Evolutionary conservation across 2,113 vertebrate species (phyloP).

Genomic region (Aphyosemion australe): DNA sequence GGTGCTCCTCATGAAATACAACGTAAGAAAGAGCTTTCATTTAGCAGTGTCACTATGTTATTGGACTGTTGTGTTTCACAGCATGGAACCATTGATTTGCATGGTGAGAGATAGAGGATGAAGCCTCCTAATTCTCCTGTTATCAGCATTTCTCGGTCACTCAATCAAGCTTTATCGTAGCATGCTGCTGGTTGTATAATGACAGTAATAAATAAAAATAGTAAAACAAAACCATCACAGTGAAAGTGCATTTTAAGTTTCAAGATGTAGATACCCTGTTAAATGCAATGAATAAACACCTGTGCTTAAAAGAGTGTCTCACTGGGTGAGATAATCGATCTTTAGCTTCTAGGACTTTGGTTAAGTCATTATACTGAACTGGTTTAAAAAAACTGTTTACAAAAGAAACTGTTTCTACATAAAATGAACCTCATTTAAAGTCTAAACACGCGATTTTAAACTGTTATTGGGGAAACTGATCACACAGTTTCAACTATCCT

Average conservation of each 20-base stretch:
- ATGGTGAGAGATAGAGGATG: constrained; percentile 69
- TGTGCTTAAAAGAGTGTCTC: not conserved
- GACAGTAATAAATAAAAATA: constrained; percentile 69
- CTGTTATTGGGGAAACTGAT: too few species aligned
- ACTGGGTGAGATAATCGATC: not conserved
- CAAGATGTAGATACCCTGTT: not conserved
- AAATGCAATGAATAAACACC: not conserved
- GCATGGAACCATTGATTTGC: constrained; percentile 72
- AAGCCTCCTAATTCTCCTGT: constrained; percentile 56
- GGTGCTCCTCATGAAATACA: constrained; percentile 31
- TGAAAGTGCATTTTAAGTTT: constrained; percentile 54
- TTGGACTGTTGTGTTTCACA: constrained; percentile 55
- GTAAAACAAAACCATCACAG: constrained; percentile 56
- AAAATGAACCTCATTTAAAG: too few species aligned
- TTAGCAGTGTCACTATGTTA: constrained; percentile 39
- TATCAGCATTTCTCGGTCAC: constrained; percentile 71
- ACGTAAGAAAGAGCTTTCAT: constrained; percentile 42
- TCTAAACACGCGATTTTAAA: too few species aligned
- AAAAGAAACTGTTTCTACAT: not conserved
- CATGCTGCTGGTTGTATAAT: constrained; percentile 67
- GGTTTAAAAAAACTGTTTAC: not conserved
- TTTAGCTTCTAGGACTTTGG: not conserved
- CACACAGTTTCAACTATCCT: too few species aligned
- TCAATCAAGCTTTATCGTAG: constrained; percentile 71
- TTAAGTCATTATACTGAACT: not conserved